Evolutionary conservation across 2,888 invertebrate genomes (phyloP), one percentile per base, ranked within the genome.

Genomic region (Criorhina ranunculi): DNA sequence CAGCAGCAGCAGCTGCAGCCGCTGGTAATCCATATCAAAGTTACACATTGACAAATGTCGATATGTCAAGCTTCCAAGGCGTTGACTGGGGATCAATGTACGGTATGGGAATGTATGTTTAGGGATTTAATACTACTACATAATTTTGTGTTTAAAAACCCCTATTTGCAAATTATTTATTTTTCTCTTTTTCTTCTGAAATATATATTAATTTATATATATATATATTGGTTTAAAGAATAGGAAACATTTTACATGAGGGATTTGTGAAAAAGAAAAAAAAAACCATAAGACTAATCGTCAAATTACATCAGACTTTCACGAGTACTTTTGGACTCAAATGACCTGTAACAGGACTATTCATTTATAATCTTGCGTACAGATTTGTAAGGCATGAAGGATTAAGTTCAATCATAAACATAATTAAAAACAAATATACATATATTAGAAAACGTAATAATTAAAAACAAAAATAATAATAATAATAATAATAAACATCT

Each of bases 41-140:
- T 57, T 97, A 97, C 93, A 96, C 96, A 88, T 94, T 97, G 87
- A 95, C 97, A 90, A 97, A 97, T 91, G 96, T 97, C 86, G 97
- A 97, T 93, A 97, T 97, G 97, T 95, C 96, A 85, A 96, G 96
- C 91, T 97, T 97, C 94, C 97, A 97, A 92, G 96, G 96, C 80
- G 96, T 97, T 88, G 97, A 97, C 92, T 97, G 97, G 97, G 95
- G 95, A 89, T 95, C 96, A 89, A 96, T 97, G 96, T 97, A 97
- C 92, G 96, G 97, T 90, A 96, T 97, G 93, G 97, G 97, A 91
- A 97, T 97, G 97, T 97, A 97, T 93, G 96, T 97, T 89, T 91
- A 91, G 90, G 87, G 29, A 9, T 37, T 17, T 29, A 40, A 15
- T 64, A 3, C 51, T 15, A 31, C 19, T 72, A 17, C 12, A 51